Evolutionary conservation across 2,888 invertebrate genomes (phyloP).

Genomic region (Cheiracanthium punctorium): DNA sequence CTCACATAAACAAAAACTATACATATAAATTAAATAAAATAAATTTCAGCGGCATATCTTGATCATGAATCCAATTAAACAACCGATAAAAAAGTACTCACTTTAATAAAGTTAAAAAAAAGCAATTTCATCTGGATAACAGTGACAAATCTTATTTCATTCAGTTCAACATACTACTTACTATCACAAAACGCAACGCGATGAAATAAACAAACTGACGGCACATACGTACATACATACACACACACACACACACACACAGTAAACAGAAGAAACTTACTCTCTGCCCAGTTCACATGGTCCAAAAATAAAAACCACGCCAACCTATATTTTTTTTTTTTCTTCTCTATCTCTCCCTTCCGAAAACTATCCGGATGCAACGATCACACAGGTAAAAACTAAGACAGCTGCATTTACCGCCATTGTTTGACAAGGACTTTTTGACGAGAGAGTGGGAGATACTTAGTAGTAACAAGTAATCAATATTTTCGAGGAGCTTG

Average conservation of each 20-base stretch:
- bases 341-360: neutral
- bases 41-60: too few species aligned
- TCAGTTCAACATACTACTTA: neutral
- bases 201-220: neutral
- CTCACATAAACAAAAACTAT: too few species aligned
- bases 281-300: neutral
- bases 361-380: neutral
- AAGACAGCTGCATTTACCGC: slow-evolving; percentile 23
- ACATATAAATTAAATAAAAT: too few species aligned
- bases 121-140: too few species aligned
- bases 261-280: neutral
- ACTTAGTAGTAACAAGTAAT: slow-evolving; percentile 28
- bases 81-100: too few species aligned
- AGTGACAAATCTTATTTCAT: too few species aligned
- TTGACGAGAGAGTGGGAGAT: slow-evolving; percentile 30
- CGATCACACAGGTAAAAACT: neutral
- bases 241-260: neutral
- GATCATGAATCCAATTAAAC: too few species aligned
- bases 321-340: neutral
- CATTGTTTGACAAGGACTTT: slow-evolving; percentile 57
- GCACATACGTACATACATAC: too few species aligned
- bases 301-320: slow-evolving; percentile 3
- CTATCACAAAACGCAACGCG: neutral
- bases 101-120: too few species aligned
- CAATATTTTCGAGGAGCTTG: slow-evolving; percentile 49